Percentiles rank a stretch among this genome's conserved stretches.
Evolutionary conservation across 2,888 invertebrate species (phyloP).

Genomic region (Platypus cylindrus): DNA sequence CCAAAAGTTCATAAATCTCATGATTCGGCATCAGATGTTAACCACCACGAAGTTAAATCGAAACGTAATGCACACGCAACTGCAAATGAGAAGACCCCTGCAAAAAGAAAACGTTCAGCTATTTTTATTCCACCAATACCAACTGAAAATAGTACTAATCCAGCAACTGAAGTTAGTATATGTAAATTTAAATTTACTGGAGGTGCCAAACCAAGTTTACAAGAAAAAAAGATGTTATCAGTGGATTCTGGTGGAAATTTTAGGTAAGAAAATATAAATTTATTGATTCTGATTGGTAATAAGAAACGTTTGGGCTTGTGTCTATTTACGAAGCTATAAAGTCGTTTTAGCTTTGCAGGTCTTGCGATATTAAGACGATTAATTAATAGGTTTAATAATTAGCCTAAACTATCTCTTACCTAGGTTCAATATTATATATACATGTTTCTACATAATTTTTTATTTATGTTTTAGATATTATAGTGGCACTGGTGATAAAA

Average conservation of each 20-base stretch:
- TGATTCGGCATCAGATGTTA: constrained; percentile 31
- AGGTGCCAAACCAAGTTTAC: constrained; percentile 75
- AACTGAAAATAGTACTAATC: constrained; percentile 58
- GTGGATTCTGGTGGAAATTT: constrained; percentile 85
- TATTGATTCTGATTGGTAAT: too few species aligned
- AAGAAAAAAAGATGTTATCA: constrained; percentile 85
- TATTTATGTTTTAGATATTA: constrained; percentile 58
- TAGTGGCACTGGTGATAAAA: constrained; percentile 73
- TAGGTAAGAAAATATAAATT: constrained; percentile 35
- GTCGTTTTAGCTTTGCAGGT: too few species aligned
- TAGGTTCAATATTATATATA: too few species aligned
- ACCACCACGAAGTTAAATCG: constrained; percentile 26
- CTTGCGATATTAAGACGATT: too few species aligned
- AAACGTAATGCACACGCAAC: constrained; percentile 31
- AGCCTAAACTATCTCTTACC: too few species aligned
- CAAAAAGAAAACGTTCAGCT: constrained; percentile 66
- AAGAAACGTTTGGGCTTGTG: too few species aligned
- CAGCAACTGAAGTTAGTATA: constrained; percentile 66
- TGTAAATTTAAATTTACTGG: constrained; percentile 91
- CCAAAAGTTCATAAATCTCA: constrained; percentile 35
- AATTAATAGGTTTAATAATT: too few species aligned
- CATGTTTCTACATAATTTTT: too few species aligned
- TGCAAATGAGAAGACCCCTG: constrained; percentile 33
- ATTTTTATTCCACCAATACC: constrained; percentile 77
- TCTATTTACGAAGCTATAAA: too few species aligned